Conservation (phyloP, 2,113 vertebrate genomes). For the Lycaon pictus region DNA sequence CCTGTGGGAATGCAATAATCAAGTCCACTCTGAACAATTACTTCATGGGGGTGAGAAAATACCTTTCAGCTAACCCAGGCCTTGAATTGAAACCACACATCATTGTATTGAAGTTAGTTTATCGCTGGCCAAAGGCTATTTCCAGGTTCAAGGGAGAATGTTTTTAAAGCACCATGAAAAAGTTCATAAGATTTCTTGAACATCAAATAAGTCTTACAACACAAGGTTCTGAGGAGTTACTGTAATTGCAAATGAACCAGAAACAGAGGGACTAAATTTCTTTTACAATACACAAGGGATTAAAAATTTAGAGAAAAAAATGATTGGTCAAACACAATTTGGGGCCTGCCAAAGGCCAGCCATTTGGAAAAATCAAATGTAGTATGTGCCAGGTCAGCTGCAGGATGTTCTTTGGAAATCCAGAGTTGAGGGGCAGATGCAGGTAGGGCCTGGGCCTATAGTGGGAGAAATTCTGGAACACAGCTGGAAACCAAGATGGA, state of each 20-base stretch:
- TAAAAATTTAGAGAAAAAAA: constrained; percentile 40
- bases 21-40: neutral
- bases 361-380: neutral
- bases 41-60: neutral
- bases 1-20: neutral
- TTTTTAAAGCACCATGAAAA: constrained; percentile 59
- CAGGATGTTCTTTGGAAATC: neutral
- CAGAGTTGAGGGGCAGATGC: neutral
- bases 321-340: constrained; percentile 6
- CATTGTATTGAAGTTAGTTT: constrained; percentile 17
- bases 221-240: constrained; percentile 71
- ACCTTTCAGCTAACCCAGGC: constrained; percentile 24
- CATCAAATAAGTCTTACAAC: constrained; percentile 76
- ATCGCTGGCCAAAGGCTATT: neutral
- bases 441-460: no score
- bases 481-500: neutral
- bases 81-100: constrained; percentile 44
- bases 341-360: constrained; percentile 38
- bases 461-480: neutral
- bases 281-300: constrained; percentile 66
- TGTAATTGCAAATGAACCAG: constrained; percentile 70
- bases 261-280: constrained; percentile 74
- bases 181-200: constrained; percentile 69
- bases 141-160: constrained; percentile 53
- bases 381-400: neutral